Conservation (phyloP, 2,888 invertebrate species). For the Zootermopsis nevadensis region DNA sequence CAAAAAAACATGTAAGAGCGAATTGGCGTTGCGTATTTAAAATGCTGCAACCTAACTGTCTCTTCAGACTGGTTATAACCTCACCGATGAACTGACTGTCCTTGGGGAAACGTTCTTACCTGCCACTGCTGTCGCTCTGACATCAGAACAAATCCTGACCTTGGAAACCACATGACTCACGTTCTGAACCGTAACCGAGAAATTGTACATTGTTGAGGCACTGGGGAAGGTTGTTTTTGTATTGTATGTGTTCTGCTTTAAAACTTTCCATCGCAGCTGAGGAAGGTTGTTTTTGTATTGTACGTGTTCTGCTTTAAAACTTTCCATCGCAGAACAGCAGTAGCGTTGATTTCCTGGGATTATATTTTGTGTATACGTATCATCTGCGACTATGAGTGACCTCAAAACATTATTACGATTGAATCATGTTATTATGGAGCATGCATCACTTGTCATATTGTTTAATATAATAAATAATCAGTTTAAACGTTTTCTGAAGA, state of each 20-base stretch:
- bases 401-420: too few species aligned
- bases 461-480: too few species aligned
- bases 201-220: not conserved
- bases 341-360: too few species aligned
- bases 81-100: not conserved
- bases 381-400: too few species aligned
- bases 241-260: not conserved
- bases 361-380: too few species aligned
- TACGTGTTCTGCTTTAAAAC: not conserved
- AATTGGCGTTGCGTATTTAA: not conserved
- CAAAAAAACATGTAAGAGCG: not conserved
- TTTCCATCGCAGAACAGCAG: not conserved
- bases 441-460: too few species aligned
- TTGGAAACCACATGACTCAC: not conserved
- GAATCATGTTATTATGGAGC: too few species aligned
- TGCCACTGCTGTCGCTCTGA: not conserved
- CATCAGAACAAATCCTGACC: not conserved
- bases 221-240: not conserved
- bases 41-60: not conserved
- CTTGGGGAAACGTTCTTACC: not conserved
- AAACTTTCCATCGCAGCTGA: not conserved
- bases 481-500: too few species aligned
- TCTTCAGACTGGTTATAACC: not conserved
- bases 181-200: not conserved
- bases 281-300: not conserved